These are phyloP conservation scores for Epizoanthus scotinus DNA, from an alignment of 92 coral and sea anemone species.

Conservation along the genomic window DNA sequence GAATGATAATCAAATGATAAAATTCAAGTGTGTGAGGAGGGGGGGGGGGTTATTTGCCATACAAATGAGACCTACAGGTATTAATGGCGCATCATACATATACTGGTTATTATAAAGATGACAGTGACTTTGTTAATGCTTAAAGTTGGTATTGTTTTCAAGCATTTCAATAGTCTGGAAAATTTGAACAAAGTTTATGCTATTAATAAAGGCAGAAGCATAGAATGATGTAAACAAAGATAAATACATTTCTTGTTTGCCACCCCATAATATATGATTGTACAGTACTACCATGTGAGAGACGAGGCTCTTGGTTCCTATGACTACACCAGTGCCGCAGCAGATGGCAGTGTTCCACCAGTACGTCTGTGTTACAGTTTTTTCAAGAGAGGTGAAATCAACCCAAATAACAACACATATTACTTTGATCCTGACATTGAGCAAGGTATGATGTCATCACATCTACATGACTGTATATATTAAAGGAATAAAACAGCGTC, in stretches of 20 bases:
- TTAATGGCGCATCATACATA: no score
- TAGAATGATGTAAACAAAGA: neutral
- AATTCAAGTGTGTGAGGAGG: neutral
- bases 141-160: no score
- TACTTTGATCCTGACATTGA: constrained; percentile 35
- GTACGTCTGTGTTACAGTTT: constrained; percentile 63
- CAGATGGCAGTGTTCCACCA: constrained; percentile 56
- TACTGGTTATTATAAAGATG: no score
- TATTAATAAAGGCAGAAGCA: neutral
- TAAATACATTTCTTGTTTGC: neutral
- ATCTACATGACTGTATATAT: neutral
- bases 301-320: constrained; percentile 78
- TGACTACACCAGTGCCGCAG: constrained; percentile 45
- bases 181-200: no score
- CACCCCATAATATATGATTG: neutral
- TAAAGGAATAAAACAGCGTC: no score
- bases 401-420: constrained; percentile 47
- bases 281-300: constrained; percentile 70
- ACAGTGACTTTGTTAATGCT: no score
- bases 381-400: constrained; percentile 55
- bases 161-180: no score
- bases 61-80: no score
- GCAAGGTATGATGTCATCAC: constrained; percentile 8
- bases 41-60: no score
- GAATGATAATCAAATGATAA: no score